Evolutionary conservation across 2,113 vertebrate species (phyloP), one percentile per base, ranked within the genome.

Genomic region (Aythya baeri): DNA sequence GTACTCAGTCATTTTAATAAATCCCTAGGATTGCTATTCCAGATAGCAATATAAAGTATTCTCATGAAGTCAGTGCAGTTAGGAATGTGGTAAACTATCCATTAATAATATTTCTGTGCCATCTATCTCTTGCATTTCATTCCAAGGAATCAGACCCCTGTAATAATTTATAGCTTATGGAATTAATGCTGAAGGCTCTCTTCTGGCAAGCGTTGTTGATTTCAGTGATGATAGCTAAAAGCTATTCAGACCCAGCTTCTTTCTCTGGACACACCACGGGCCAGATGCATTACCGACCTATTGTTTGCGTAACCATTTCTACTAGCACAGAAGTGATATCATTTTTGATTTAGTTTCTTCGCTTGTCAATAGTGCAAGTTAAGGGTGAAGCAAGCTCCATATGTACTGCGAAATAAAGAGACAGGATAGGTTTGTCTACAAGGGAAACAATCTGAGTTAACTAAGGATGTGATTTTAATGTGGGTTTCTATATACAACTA

Each of bases 1-100:
- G n/a, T 93, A 96, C 86, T 97, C 93, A 94, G 91, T 97, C 97
- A 97, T 97, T 94, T 95, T 97, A 94, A 96, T 97, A 97, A 97
- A 96, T 95, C 95, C 88, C 95, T 67, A 81, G 84, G 92, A 98
- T 89, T 97, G 93, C 96, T 96, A 83, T 91, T 95, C 94, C 94
- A 95, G 91, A 84, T 96, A 89, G 91, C 36, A 94, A 92, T 94
- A 96, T 94, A 97, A 97, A 97, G 92, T 95, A 96, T 95, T 97
- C 89, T 95, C 72, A n/a, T n/a, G 85, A 96, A 97, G 91, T 92
- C 94, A 89, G 70, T 66, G 87, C 70, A 91, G 93, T 96, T 95
- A 76, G 87, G 92, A 97, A 85, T 73, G 11, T 65, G 93, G 93
- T 81, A 96, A 97, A 94, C 88, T 91, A 90, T 58, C 90, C 94